These are phyloP conservation scores for Plebejus melissa DNA, from an alignment of 2,888 invertebrate genomes.

Conservation along the genomic window DNA sequence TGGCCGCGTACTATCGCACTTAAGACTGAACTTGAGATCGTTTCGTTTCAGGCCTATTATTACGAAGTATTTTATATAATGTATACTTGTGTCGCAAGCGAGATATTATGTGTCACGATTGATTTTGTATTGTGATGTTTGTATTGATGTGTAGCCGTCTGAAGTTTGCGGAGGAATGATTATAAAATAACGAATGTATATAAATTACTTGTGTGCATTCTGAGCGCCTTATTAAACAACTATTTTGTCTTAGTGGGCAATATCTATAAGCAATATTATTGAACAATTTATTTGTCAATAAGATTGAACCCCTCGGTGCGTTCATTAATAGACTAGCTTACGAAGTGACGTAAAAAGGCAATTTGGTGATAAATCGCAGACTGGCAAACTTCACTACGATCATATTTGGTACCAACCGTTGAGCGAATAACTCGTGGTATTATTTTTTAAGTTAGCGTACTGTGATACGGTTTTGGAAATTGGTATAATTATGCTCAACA, in stretches of 20 bases:
- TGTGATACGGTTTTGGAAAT: constrained; percentile 71
- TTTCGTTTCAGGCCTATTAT: constrained; percentile 48
- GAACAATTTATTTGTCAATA: no score
- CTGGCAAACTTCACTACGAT: not conserved
- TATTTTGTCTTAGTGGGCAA: not conserved
- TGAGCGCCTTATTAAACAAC: not conserved
- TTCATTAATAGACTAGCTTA: no score
- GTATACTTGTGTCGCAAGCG: constrained; percentile 35
- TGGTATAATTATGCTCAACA: constrained; percentile 67
- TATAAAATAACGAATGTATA: not conserved
- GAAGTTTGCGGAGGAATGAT: not conserved
- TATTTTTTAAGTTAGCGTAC: constrained; percentile 67
- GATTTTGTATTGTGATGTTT: not conserved
- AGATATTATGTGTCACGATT: constrained; percentile 17
- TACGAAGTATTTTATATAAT: constrained; percentile 36
- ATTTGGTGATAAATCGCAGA: not conserved
- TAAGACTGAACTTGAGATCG: constrained; percentile 46
- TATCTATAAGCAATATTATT: no score
- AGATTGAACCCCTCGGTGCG: no score
- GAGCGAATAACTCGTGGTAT: constrained; percentile 38
- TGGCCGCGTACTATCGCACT: constrained; percentile 38
- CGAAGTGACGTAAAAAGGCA: not conserved
- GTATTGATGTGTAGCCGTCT: not conserved
- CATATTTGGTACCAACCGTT: not conserved
- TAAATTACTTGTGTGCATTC: not conserved